Base-by-base conservation (phyloP, 1,140 invertebrate species). In the Micrasema longulum region DNA sequence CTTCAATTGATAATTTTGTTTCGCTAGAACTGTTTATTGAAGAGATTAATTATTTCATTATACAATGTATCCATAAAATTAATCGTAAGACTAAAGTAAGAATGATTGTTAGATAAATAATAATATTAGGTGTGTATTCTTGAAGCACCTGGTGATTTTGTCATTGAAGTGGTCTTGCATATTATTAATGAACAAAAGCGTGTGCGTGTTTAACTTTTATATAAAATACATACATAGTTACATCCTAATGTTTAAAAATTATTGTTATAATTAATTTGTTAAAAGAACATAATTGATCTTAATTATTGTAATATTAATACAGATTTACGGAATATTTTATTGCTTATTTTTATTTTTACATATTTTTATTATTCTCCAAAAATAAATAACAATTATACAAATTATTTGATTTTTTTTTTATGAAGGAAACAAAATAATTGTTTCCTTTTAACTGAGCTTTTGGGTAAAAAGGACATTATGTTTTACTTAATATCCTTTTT, bases 341-440 rank as follows among this genome's bases (percentile, higher is more conserved):
- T 64, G 60, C 60, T 64, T 64, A 64, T 64, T 64, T 64, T 47
- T 64, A 47, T 64, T 64, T 64, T 64, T 64, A 64, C 60, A 64
- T 64, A 48, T 64, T 64, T 64, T 64, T 64, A 64, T 64, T 64
- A 64, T 64, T 64, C 43, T 64, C 43, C 60, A 64, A 64, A 64
- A 64, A 60, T 60, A 60, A 60, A 60, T 14, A 60, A 60, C 18
- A 60, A 38, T 41, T 38, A 41, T 41, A 60, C 18, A 18, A 31
- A 60, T 38, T 7, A 38, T 41, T 60, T 14, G 20, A 10, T 60
- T 11, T 38, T 60, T 60, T 60, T 60, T 35, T 7, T 18, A 14
- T 57, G 43, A 45, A 14, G 5, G n/a, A 6, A 16, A 45, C 1
- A 45, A 1, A 16, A 45, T 45, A 14, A n/a, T n/a, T n/a, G n/a